These are phyloP conservation scores for Plagiodera versicolora DNA, from an alignment of 2,888 invertebrate genomes.

Conservation along the genomic window DNA sequence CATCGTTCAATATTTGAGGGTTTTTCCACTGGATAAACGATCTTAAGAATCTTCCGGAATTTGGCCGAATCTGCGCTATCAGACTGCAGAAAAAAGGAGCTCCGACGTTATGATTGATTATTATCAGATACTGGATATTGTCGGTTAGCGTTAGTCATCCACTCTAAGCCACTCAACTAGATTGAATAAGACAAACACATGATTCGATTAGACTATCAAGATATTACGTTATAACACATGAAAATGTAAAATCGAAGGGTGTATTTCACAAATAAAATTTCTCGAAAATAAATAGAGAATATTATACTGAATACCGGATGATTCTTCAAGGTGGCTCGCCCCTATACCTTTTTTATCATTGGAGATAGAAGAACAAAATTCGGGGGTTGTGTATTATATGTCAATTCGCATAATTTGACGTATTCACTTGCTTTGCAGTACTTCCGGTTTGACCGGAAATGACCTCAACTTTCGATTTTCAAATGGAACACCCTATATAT, in stretches of 20 bases:
- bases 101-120: slow-evolving; percentile 14
- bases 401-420: too few species aligned
- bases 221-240: neutral
- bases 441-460: too few species aligned
- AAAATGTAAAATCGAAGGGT: slow-evolving; percentile 3
- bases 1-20: neutral
- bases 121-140: neutral
- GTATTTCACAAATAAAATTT: too few species aligned
- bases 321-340: too few species aligned
- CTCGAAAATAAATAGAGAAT: too few species aligned
- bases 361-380: too few species aligned
- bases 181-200: slow-evolving; percentile 15
- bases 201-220: slow-evolving; percentile 8
- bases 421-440: too few species aligned
- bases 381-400: too few species aligned
- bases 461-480: too few species aligned
- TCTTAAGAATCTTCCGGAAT: neutral
- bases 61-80: neutral
- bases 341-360: too few species aligned
- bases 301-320: too few species aligned
- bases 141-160: slow-evolving; percentile 12
- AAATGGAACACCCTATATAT: too few species aligned
- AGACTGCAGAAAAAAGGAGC: slow-evolving; percentile 1
- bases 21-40: neutral
- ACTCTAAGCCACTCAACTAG: slow-evolving; percentile 10